Base-by-base conservation (phyloP, 2,888 invertebrate species). In the Phorcus lineatus region DNA sequence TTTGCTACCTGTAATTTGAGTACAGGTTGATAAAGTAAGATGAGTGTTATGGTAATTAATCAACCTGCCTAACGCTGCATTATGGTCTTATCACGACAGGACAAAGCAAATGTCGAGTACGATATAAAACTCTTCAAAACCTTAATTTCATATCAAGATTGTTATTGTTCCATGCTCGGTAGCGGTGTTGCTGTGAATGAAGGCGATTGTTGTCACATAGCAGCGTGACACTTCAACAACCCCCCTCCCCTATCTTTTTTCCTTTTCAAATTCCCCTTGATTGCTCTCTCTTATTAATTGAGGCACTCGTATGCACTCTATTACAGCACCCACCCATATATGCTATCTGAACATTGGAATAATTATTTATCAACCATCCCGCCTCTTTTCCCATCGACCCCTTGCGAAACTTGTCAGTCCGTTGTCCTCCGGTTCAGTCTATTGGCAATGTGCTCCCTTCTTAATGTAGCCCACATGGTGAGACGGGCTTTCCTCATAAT, bases 91-190 rank as follows among this genome's bases (percentile, higher is more conserved):
- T 62, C 62, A 28, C 13, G 16, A 13, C 62, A 28, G 28, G 17
- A 62, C 62, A 62, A 62, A 62, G 28, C 13, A 62, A 24, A 17
- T 62, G 24, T n/a, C 62, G 28, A 62, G 62, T 28, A 24, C 28
- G n/a, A 22, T 62, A 62, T 62, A 28, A 62, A 62, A 62, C 62
- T 62, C 62, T 62, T 28, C 62, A 62, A 62, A 62, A 62, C 62
- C 62, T 36, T 22, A 74, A 74, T 74, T 36, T 74, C 57, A 57
- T 57, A 24, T 57, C 22, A 24, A 19, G 24, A 57, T 24, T 24
- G 57, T 19, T 57, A 9, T 57, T 24, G 22, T 57, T 24, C 24
- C 13, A 13, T 1, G 9, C 57, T 57, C 9, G 24, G 57, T 24
- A n/a, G 11, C 22, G n/a, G 19, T 24, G 19, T 24, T 57, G 22